Evolutionary conservation across 2,113 vertebrate genomes (phyloP).

Genomic region (Hippocampus mohnikei): DNA sequence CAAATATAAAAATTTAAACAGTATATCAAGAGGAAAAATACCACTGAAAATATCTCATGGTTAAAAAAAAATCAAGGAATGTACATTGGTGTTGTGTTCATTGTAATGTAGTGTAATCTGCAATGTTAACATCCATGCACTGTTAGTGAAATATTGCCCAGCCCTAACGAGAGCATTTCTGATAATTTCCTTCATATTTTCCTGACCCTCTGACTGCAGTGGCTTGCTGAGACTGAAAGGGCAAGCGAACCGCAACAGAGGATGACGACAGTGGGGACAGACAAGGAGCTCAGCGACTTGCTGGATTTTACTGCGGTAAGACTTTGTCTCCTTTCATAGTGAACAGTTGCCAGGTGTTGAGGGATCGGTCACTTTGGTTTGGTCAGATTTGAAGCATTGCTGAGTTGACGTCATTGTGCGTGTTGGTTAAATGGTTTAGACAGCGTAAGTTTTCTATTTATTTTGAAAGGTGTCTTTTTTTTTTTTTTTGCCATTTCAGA

Average conservation of each 20-base stretch:
- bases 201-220: constrained; percentile 56
- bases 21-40: too few relatives aligned
- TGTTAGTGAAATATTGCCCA: too few relatives aligned
- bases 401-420: not conserved
- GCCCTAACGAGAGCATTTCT: too few relatives aligned
- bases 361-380: constrained; percentile 4
- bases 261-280: constrained; percentile 92
- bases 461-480: constrained; percentile 16
- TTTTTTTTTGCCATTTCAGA: constrained; percentile 73
- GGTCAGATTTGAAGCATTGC: constrained; percentile 16
- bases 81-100: too few relatives aligned
- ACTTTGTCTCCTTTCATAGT: not conserved
- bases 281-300: constrained; percentile 97
- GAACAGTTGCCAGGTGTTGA: constrained; percentile 2
- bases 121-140: too few relatives aligned
- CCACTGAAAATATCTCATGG: too few relatives aligned
- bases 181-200: constrained; percentile 24
- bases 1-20: too few relatives aligned
- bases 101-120: too few relatives aligned
- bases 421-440: not conserved
- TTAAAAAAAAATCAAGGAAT: too few relatives aligned
- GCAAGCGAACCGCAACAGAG: constrained; percentile 77
- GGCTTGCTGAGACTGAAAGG: constrained; percentile 71
- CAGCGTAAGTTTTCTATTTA: not conserved
- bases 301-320: constrained; percentile 98